These are phyloP conservation scores for Bucco capensis DNA, from an alignment of 2,113 vertebrate genomes.

Conservation along the genomic window DNA sequence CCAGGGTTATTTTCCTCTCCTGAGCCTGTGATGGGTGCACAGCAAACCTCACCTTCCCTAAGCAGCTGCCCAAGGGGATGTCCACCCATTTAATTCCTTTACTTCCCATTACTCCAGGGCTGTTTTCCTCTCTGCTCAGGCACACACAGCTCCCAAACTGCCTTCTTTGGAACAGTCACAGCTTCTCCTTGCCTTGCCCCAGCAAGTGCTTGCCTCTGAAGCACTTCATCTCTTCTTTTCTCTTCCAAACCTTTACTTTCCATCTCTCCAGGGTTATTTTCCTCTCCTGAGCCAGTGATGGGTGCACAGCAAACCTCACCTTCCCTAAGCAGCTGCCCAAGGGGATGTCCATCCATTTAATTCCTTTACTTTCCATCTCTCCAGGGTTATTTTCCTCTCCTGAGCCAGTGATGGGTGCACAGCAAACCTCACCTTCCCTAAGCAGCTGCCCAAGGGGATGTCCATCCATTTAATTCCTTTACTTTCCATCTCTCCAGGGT, in stretches of 20 bases:
- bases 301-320: not conserved
- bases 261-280: not conserved
- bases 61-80: not conserved
- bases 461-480: no score
- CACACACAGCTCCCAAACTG: not conserved
- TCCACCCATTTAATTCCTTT: no score
- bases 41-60: not conserved
- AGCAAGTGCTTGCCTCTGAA: not conserved
- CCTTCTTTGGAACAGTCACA: not conserved
- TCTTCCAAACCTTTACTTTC: not conserved
- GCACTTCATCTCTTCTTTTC: not conserved
- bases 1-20: not conserved
- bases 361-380: no score
- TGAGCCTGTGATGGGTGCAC: not conserved
- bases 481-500: no score
- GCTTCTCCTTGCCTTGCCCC: not conserved
- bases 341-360: no score
- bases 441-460: not conserved
- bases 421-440: not conserved
- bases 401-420: not conserved
- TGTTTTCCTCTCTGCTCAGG: not conserved
- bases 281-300: not conserved
- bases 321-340: not conserved
- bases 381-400: no score
- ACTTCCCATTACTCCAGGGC: no score